These are phyloP conservation scores for Lanistes nyassanus DNA, from an alignment of 1,140 invertebrate genomes.

Conservation along the genomic window DNA sequence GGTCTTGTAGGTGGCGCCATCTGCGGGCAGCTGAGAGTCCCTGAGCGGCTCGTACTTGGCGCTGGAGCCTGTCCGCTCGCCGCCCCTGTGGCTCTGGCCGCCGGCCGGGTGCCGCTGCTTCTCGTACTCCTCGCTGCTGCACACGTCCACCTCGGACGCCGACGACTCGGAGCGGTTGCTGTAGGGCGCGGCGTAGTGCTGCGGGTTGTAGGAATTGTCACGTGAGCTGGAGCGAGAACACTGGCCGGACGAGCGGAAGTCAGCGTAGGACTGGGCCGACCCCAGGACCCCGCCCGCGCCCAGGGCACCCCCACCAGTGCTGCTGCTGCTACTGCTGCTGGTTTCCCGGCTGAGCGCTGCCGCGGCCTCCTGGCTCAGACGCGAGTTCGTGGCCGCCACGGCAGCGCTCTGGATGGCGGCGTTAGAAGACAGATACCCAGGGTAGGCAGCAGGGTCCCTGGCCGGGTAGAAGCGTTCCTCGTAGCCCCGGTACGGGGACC, in stretches of 20 bases:
- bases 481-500: slow-evolving; percentile 42
- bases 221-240: slow-evolving; percentile 58
- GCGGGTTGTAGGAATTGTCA: slow-evolving; percentile 35
- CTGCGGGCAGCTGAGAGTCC: slow-evolving; percentile 31
- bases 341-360: slow-evolving; percentile 7
- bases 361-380: slow-evolving; percentile 26
- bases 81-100: not conserved
- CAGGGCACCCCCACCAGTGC: not conserved
- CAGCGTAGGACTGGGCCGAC: slow-evolving; percentile 32
- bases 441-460: slow-evolving; percentile 44
- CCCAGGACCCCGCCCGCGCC: slow-evolving; percentile 6
- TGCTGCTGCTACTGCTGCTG: not conserved
- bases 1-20: slow-evolving; percentile 39
- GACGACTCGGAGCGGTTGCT: slow-evolving; percentile 63
- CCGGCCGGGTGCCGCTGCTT: slow-evolving; percentile 33
- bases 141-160: slow-evolving; percentile 60
- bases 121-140: slow-evolving; percentile 55
- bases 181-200: slow-evolving; percentile 45
- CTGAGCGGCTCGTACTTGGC: slow-evolving; percentile 37
- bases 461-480: slow-evolving; percentile 51
- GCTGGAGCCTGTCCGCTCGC: not conserved
- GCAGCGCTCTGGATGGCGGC: slow-evolving; percentile 38
- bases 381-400: slow-evolving; percentile 28
- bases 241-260: slow-evolving; percentile 46
- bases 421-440: slow-evolving; percentile 44